Percentiles rank a stretch among this genome's conserved stretches.
Evolutionary conservation across 2,113 vertebrate genomes (phyloP).

Genomic region (Dermatemys mawii): DNA sequence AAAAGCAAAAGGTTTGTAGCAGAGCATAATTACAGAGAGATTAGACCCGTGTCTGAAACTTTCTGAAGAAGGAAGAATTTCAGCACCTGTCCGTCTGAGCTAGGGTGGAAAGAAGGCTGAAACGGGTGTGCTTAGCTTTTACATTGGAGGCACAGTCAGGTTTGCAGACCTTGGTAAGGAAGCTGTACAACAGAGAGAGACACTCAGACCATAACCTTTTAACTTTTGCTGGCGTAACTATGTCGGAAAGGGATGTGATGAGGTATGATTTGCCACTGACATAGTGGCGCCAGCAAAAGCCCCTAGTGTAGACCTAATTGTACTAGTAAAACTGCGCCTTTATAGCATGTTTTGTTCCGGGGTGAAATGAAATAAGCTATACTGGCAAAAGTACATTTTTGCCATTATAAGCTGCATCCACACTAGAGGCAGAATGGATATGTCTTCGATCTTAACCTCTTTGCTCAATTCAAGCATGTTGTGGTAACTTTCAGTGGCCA

Average conservation of each 20-base stretch:
- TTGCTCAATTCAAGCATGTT: not conserved
- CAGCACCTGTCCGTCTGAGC: not conserved
- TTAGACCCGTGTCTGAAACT: not conserved
- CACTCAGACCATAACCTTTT: not conserved
- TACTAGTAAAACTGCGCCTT: not conserved
- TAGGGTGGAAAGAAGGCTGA: not conserved
- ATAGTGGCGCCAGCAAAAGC: not conserved
- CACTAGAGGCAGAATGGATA: not conserved
- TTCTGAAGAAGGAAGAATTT: not conserved
- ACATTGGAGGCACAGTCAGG: not conserved
- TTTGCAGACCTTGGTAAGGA: not conserved
- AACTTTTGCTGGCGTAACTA: not conserved
- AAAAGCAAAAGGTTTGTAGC: not conserved
- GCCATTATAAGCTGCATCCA: not conserved
- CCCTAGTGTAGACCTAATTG: not conserved
- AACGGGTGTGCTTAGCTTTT: not conserved
- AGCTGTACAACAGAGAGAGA: not conserved
- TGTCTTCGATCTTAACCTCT: not conserved
- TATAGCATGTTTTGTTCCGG: not conserved
- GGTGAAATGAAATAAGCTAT: not conserved
- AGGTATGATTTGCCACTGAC: not conserved
- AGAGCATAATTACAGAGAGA: not conserved
- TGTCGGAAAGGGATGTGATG: not conserved
- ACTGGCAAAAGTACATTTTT: not conserved
- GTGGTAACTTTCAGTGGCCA: not conserved